Evolutionary conservation across 2,113 vertebrate genomes (phyloP).

Genomic region (Laticauda colubrina): DNA sequence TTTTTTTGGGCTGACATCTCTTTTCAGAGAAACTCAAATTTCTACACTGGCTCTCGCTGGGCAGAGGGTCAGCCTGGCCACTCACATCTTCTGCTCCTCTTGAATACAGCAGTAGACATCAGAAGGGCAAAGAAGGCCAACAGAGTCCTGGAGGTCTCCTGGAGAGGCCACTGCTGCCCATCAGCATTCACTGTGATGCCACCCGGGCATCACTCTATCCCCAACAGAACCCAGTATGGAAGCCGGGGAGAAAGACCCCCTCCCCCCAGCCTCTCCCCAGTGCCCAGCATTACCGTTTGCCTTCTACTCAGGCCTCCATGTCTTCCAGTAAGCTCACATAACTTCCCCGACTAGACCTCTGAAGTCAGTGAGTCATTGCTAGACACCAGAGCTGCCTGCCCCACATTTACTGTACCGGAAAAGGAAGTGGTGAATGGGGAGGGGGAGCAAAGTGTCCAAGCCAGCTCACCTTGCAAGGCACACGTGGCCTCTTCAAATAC

Average conservation of each 20-base stretch:
- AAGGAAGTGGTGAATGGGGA: neutral
- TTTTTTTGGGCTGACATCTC: neutral
- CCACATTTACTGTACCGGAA: neutral
- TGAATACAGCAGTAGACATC: neutral
- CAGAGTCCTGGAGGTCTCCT: neutral
- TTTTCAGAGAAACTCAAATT: neutral
- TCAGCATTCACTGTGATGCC: neutral
- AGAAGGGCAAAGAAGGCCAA: neutral
- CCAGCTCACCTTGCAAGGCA: neutral
- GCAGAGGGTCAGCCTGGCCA: neutral
- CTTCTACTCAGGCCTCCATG: neutral
- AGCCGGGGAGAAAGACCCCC: neutral
- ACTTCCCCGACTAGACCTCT: neutral
- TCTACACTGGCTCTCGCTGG: neutral
- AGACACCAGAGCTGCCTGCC: neutral
- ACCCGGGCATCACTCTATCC: neutral
- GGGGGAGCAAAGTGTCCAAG: neutral
- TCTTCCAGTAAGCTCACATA: neutral
- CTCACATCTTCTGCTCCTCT: neutral
- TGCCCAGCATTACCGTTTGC: neutral
- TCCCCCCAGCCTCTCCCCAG: neutral
- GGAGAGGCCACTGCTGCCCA: neutral
- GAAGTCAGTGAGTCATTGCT: neutral
- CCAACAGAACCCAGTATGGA: neutral
- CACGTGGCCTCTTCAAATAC: neutral